Evolutionary conservation across 2,797 vertebrate genomes (phyloP).

Genomic region (Okamejei kenojei): DNA sequence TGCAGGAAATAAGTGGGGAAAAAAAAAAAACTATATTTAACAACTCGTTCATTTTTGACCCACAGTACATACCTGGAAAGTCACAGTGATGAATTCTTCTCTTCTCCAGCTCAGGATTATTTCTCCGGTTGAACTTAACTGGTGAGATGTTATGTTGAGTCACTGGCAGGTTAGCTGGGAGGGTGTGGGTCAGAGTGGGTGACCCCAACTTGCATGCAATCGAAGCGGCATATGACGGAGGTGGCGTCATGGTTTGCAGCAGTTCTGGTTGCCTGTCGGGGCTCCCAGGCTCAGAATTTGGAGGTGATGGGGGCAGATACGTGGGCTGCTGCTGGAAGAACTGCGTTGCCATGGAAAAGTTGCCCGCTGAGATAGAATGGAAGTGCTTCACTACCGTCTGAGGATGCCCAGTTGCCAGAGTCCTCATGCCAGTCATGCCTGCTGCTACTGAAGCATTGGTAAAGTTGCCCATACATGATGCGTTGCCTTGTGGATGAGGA

Average conservation of each 20-base stretch:
- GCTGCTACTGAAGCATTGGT: constrained; percentile 64
- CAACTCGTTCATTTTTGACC: not conserved
- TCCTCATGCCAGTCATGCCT: constrained; percentile 64
- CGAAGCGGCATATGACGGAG: constrained; percentile 85
- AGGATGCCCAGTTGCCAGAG: constrained; percentile 58
- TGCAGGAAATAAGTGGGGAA: too few relatives aligned
- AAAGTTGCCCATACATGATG: constrained; percentile 67
- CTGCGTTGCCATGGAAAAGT: constrained; percentile 65
- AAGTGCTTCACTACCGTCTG: constrained; percentile 67
- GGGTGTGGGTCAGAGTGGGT: constrained; percentile 59
- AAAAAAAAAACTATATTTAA: not conserved
- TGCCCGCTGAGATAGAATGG: constrained; percentile 57
- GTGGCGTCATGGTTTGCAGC: constrained; percentile 80
- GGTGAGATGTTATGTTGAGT: constrained; percentile 61
- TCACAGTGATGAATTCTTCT: constrained; percentile 93
- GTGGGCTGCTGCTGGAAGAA: constrained; percentile 61
- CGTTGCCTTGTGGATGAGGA: constrained; percentile 47
- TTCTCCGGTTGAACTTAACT: constrained; percentile 77
- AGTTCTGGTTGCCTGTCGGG: constrained; percentile 82
- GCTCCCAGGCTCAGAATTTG: constrained; percentile 88
- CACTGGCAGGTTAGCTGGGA: constrained; percentile 63
- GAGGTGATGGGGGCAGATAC: constrained; percentile 88
- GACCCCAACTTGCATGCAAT: constrained; percentile 84
- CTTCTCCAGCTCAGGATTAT: constrained; percentile 91
- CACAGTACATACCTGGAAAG: constrained; percentile 68